Base-by-base conservation (phyloP, 2,888 invertebrate species). In the Colletes collaris region DNA sequence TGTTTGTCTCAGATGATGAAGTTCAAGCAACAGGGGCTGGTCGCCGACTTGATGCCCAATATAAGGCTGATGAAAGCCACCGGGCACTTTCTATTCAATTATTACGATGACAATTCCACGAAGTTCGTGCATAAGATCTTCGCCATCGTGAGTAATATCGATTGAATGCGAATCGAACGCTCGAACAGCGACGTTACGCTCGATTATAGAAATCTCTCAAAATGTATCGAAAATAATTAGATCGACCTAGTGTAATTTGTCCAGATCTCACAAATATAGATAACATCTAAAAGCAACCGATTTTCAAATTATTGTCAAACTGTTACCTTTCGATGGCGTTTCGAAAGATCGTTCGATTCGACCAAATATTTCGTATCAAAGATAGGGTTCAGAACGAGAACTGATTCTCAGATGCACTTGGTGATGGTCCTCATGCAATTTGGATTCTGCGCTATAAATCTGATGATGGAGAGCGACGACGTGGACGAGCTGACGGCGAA, bases 21-120 rank as follows among this genome's bases (percentile, higher is more conserved):
- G 93, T 93, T 94, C 86, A 94, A 94, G 90, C 94, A 94, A 80
- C 92, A 93, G 85, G 97, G 97, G 93, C 95, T 97, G 66, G 97
- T 97, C 94, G 95, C 97, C 91, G 97, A 97, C 92, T 94, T 97
- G 89, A 95, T 97, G 96, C 97, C 97, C 58, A 97, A 97, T 90
- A 96, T 97, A 89, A 95, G 95, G 87, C 91, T 97, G 79, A 97
- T 97, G 96, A 96, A 96, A 92, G 93, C 94, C 46, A 94, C 95
- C 4, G 97, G 97, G 4, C 96, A 97, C 89, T 97, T 97, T 89
- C 94, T 97, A 91, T 96, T 97, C 91, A 96, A 96, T 90, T 97
- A 97, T 89, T 95, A 96, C 86, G 89, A 92, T 19, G 93, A 94
- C 72, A 88, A 85, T 55, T 88, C 90, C 11, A 90, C 91, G 71